Conservation (phyloP, 2,113 vertebrate genomes). For the Callionymus lyra region DNA sequence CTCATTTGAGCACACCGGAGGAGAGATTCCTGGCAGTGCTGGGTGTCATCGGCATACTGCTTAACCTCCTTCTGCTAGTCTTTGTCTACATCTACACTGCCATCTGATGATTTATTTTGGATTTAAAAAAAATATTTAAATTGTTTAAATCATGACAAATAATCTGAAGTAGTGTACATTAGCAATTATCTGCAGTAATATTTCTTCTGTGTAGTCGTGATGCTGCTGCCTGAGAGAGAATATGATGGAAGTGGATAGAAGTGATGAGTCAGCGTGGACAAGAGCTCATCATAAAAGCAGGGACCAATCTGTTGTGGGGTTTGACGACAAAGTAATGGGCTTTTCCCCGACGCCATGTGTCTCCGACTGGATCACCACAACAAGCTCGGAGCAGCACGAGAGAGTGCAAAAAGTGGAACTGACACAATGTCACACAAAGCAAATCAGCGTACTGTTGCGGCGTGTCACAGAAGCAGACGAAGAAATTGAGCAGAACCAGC, state of each 20-base stretch:
- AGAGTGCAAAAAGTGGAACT: constrained; percentile 6
- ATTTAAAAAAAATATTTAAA: not conserved
- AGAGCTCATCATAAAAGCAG: constrained; percentile 5
- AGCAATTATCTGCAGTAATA: not conserved
- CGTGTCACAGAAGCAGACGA: not conserved
- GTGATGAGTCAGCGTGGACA: constrained; percentile 5
- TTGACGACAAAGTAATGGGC: constrained; percentile 5
- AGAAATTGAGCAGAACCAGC: constrained; percentile 7
- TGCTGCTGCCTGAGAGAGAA: constrained; percentile 5
- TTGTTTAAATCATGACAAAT: too few relatives aligned
- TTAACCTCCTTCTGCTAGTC: constrained; percentile 53
- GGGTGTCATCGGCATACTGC: constrained; percentile 49
- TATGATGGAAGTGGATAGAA: constrained; percentile 10
- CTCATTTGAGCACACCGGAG: constrained; percentile 47
- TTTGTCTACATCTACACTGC: constrained; percentile 59
- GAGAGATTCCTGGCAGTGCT: constrained; percentile 61
- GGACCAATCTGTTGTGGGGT: not conserved
- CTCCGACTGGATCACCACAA: constrained; percentile 16
- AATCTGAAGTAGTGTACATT: not conserved
- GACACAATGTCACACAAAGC: constrained; percentile 15
- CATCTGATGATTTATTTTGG: constrained; percentile 18
- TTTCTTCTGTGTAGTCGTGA: not conserved
- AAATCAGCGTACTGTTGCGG: constrained; percentile 1
- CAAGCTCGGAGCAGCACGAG: constrained; percentile 2
- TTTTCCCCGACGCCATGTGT: constrained; percentile 25